phyloP scores from a whole-genome alignment of 2,113 vertebrate genomes.

The Melanotaenia duboulayi region DNA sequence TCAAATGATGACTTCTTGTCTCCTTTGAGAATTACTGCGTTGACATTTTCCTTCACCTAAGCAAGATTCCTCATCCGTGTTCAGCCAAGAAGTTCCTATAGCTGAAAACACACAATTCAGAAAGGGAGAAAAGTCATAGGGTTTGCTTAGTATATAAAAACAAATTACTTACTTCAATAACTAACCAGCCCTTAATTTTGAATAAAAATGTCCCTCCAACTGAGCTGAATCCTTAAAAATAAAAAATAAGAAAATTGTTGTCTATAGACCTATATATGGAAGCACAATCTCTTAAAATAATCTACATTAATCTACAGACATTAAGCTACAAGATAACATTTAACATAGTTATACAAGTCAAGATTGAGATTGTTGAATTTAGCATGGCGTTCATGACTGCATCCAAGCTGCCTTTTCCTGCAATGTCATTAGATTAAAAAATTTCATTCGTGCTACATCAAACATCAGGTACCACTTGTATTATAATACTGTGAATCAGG shows the following conservation, averaged over 20 bases:
- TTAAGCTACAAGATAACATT: no score
- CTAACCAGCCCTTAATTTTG: neutral
- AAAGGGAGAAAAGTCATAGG: conserved; percentile 62
- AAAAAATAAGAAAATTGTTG: neutral
- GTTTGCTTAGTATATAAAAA: neutral
- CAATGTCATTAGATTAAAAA: neutral
- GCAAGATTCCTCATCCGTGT: conserved; percentile 71
- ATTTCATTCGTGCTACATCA: no score
- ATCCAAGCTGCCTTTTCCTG: neutral
- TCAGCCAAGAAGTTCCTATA: conserved; percentile 71
- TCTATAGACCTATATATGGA: no score
- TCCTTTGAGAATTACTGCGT: conserved; percentile 67
- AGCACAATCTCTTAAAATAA: no score
- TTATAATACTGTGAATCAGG: no score
- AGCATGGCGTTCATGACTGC: no score
- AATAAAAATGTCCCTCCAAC: neutral
- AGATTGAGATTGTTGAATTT: neutral
- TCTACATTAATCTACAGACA: neutral
- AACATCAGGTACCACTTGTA: no score
- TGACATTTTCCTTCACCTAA: conserved; percentile 72
- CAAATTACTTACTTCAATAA: neutral
- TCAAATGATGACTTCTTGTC: conserved; percentile 68
- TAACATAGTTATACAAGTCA: neutral
- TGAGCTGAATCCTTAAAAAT: neutral
- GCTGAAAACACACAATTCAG: conserved; percentile 71